Evolutionary conservation across 2,888 invertebrate genomes (phyloP).

Genomic region (Stenolophus ochropezus): DNA sequence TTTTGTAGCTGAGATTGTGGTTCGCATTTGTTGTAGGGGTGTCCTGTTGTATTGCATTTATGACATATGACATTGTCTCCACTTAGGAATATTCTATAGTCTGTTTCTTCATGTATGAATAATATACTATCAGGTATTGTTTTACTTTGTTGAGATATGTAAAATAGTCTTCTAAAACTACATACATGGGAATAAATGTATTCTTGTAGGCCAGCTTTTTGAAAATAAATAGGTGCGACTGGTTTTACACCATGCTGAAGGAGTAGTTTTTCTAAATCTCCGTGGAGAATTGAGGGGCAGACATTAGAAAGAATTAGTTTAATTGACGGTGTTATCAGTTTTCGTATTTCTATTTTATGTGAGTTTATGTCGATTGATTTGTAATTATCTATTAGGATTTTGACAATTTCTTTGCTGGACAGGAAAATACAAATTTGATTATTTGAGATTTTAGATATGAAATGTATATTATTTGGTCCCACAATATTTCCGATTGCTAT

Average conservation of each 20-base stretch:
- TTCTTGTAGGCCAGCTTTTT: slow-evolving; percentile 3
- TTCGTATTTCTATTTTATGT: neutral
- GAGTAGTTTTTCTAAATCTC: neutral
- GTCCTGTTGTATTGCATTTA: neutral
- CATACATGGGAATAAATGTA: neutral
- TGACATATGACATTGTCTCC: slow-evolving; percentile 19
- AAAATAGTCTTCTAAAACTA: slow-evolving; percentile 12
- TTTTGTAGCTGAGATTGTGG: neutral
- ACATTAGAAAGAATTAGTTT: slow-evolving; percentile 8
- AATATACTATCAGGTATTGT: slow-evolving; percentile 5
- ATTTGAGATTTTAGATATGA: neutral
- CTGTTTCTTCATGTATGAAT: slow-evolving; percentile 9
- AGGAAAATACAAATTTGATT: slow-evolving; percentile 16
- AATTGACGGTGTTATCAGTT: slow-evolving; percentile 15
- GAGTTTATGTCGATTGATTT: slow-evolving; percentile 1
- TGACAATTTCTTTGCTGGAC: slow-evolving; percentile 23
- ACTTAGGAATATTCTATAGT: neutral
- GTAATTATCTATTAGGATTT: slow-evolving; percentile 4
- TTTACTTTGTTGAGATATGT: slow-evolving; percentile 12
- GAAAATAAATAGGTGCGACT: slow-evolving; percentile 6
- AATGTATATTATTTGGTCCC: slow-evolving; percentile 14
- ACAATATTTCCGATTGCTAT: slow-evolving; percentile 20
- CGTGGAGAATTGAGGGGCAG: neutral
- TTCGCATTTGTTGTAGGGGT: neutral
- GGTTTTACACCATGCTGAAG: slow-evolving; percentile 2